Conservation (phyloP, 2,113 vertebrate species). For the Malurus alboscapulatus region DNA sequence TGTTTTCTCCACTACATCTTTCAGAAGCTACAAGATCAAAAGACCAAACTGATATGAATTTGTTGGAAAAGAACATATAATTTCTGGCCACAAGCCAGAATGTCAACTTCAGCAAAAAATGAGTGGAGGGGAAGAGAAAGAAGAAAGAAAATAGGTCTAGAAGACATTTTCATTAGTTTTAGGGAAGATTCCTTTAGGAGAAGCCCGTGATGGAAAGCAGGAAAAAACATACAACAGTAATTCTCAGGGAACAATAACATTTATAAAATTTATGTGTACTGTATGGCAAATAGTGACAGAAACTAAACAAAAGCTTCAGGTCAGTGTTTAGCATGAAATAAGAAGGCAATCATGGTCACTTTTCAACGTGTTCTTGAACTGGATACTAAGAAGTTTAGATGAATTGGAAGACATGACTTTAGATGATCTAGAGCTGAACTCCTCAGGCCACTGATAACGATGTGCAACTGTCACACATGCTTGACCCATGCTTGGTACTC, state of each 20-base stretch:
- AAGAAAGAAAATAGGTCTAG: neutral
- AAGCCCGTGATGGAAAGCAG: neutral
- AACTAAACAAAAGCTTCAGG: neutral
- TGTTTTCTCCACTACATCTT: neutral
- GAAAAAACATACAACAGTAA: neutral
- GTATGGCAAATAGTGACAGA: neutral
- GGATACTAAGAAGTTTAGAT: neutral
- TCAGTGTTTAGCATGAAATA: neutral
- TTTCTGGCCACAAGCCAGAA: neutral
- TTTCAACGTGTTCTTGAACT: neutral
- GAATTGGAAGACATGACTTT: neutral
- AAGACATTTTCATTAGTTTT: neutral
- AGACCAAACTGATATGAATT: neutral
- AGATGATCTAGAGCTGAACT: neutral
- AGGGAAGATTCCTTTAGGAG: neutral
- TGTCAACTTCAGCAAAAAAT: neutral
- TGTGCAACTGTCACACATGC: neutral
- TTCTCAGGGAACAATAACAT: neutral
- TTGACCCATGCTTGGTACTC: neutral
- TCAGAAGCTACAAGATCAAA: neutral
- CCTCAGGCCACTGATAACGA: neutral
- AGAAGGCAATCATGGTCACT: neutral
- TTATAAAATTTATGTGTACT: neutral
- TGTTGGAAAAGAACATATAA: neutral
- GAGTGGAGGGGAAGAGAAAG: neutral